Percentiles rank a stretch among this genome's conserved stretches.
Evolutionary conservation across 2,113 vertebrate species (phyloP).

Genomic region (Arothron firmamentum): DNA sequence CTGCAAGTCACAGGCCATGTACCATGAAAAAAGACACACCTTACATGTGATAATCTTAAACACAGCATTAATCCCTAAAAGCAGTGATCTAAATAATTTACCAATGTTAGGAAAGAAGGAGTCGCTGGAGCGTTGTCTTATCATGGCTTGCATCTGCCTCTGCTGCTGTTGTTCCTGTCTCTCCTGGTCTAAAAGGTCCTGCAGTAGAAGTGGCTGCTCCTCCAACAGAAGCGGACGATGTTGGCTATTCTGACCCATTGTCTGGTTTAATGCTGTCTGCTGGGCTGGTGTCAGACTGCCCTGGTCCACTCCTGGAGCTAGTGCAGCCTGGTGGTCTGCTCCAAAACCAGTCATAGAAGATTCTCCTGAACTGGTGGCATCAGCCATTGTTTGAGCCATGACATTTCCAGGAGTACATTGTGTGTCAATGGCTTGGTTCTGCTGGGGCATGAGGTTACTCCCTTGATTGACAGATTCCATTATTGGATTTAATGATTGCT

Average conservation of each 20-base stretch:
- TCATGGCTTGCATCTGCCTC: conserved; percentile 98
- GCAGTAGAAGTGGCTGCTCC: conserved; percentile 92
- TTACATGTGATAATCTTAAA: neutral
- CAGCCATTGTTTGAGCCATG: conserved; percentile 73
- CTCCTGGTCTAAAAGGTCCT: conserved; percentile 96
- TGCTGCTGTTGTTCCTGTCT: conserved; percentile 97
- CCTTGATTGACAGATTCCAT: conserved; percentile 71
- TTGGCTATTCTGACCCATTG: conserved; percentile 73
- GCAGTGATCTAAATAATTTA: conserved; percentile 72
- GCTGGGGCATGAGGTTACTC: conserved; percentile 72
- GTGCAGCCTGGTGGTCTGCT: conserved; percentile 61
- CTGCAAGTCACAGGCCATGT: conserved; percentile 67
- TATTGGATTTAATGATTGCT: conserved; percentile 70
- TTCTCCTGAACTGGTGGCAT: conserved; percentile 73
- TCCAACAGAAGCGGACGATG: conserved; percentile 87
- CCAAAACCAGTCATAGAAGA: conserved; percentile 64
- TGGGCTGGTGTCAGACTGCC: conserved; percentile 66
- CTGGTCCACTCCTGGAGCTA: conserved; percentile 64
- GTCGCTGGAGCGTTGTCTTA: conserved; percentile 89
- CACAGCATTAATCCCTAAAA: neutral
- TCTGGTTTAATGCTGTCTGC: conserved; percentile 76
- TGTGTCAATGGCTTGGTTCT: conserved; percentile 68
- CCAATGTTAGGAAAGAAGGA: conserved; percentile 95
- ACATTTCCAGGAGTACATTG: conserved; percentile 60
- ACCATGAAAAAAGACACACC: conserved; percentile 12